A percentile compares a stretch with the other conserved stretches of the same genome.
These are phyloP conservation scores for Drosophila sulfurigaster DNA, from an alignment of 1,140 invertebrate species.

Conservation along the genomic window DNA sequence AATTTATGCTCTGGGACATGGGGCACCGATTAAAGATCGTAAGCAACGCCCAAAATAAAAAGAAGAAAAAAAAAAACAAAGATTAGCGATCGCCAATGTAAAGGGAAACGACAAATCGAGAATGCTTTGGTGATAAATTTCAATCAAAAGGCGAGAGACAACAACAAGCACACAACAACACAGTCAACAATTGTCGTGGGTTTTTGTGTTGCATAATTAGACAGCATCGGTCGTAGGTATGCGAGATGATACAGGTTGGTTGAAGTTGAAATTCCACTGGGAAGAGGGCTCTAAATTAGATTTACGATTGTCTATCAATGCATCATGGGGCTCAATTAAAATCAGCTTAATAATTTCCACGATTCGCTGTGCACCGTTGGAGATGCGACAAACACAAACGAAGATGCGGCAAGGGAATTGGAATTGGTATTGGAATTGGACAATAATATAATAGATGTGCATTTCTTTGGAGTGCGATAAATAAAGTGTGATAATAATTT, in stretches of 20 bases:
- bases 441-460: constrained; percentile 20
- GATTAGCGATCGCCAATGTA: constrained; percentile 56
- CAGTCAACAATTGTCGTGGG: constrained; percentile 53
- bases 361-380: constrained; percentile 30
- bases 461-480: constrained; percentile 36
- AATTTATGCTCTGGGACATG: constrained; percentile 31
- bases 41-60: constrained; percentile 45
- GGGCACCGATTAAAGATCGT: constrained; percentile 20
- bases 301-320: constrained; percentile 74
- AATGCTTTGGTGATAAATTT: constrained; percentile 75
- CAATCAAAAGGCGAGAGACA: constrained; percentile 57
- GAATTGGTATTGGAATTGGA: no score
- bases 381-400: constrained; percentile 11
- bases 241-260: background rate
- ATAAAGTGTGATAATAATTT: constrained; percentile 84
- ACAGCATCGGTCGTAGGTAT: constrained; percentile 26
- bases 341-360: constrained; percentile 79
- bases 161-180: constrained; percentile 29
- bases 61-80: constrained; percentile 22
- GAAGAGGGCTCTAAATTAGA: constrained; percentile 68
- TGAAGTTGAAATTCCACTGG: constrained; percentile 13
- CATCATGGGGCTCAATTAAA: constrained; percentile 75
- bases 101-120: constrained; percentile 52
- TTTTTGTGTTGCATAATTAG: constrained; percentile 71
- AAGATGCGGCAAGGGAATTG: background rate